Evolutionary conservation across 2,113 vertebrate species (phyloP), one percentile per base, ranked within the genome.

Genomic region (Hippocampus mohnikei): DNA sequence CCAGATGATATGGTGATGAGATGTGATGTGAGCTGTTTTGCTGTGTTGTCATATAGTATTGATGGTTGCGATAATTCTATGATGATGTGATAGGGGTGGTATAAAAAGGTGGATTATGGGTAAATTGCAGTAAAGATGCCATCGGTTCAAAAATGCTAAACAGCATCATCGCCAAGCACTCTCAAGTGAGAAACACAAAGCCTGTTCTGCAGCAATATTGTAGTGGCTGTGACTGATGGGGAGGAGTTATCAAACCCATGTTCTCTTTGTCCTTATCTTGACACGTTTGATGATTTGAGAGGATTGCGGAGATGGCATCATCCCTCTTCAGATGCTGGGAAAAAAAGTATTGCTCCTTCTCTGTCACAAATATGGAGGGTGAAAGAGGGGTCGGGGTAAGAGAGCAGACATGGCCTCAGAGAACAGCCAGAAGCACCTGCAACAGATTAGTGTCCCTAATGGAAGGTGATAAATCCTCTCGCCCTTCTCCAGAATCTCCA

Each of bases 371-470:
- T 73, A 80, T 81, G 79, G 52, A 73, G 86, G 9, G 21, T 11
- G 42, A 44, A 42, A 16, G 46, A 15, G 46, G 46, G 46, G 13
- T 7, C 21, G 20, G 21, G 52, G 8, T n/a, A 82, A 78, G 69
- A 73, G 81, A 80, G 77, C 71, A 70, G 78, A 74, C 84, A 65
- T 69, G 69, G 84, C 81, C 83, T 79, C 84, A 76, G 90, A 90
- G 83, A 87, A 81, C 85, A 85, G 90, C 87, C 90, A 90, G 88
- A 86, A 93, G 91, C 93, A 93, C 92, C 93, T 93, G 93, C 91
- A 92, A 93, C 79, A 92, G 91, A 93, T 94, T 93, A 93, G 88
- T 82, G 87, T 78, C 88, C 71, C 81, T 92, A 92, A 93, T 92
- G 88, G 86, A 40, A 66, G 81, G 87, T 87, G 89, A 93, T 93